Evolutionary conservation across 2,888 invertebrate species (phyloP), one percentile per base, ranked within the genome.

Genomic region (Drosophila multiciliata): DNA sequence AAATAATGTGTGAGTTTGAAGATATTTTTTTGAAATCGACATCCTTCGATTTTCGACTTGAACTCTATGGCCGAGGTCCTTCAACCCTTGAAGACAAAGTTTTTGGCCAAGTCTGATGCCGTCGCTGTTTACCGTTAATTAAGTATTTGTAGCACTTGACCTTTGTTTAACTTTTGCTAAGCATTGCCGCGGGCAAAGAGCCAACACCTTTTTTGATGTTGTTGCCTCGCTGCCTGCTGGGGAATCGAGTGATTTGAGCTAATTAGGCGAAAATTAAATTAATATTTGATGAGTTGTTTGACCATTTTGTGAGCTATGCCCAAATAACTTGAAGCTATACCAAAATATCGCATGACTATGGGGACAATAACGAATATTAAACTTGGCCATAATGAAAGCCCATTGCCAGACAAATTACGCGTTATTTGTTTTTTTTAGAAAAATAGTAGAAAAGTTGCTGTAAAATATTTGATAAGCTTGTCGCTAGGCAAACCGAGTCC

Each of bases 191-290:
- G 54, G 72, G 87, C 73, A 26, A 32, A 29, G n/a, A 60, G 57
- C 65, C 75, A 65, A 87, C 84, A 87, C 87, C 84, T 87, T 82
- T 87, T 87, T 76, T 82, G 87, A 87, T 80, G 84, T 84, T 49
- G 26, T 0, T 26, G 26, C 2, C 26, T 26, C 26, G 26, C 26
- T 26, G 50, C 29, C 12, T 2, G 45, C 26, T 26, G 48, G 42
- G 42, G 3, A 29, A 52, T 20, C 53, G 61, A 53, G 50, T 75
- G 75, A 75, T 72, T 81, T 78, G 71, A 82, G 77, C 82, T 88
- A 90, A 90, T 90, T 89, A 86, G 81, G 75, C 79, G 82, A 70
- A 79, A 80, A 84, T 83, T 87, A 84, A 88, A 90, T 89, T 86
- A 90, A 81, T 78, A 71, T 76, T 87, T 82, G 49, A 81, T 82